A percentile compares a stretch with the other conserved stretches of the same genome.
Evolutionary conservation across 2,113 vertebrate genomes (phyloP).

Genomic region (Paramisgurnus dabryanus): DNA sequence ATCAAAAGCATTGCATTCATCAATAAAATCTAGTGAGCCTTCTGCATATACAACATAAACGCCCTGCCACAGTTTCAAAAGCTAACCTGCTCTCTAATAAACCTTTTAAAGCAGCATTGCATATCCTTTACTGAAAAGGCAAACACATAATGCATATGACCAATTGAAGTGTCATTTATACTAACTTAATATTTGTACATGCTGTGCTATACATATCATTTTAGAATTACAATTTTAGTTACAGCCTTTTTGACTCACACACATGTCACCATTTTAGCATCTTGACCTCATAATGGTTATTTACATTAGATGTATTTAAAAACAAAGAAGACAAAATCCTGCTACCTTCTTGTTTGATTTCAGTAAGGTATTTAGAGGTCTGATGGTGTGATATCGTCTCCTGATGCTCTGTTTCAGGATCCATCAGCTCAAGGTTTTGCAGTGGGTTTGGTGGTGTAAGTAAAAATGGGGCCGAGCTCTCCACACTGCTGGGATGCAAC

Average conservation of each 20-base stretch:
- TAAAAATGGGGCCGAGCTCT: conserved; percentile 59
- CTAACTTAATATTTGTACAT: neutral
- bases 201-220: neutral
- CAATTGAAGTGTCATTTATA: too few species aligned
- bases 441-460: conserved; percentile 73
- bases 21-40: neutral
- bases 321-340: neutral
- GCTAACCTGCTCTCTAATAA: too few species aligned
- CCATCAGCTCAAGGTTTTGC: conserved; percentile 49
- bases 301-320: neutral
- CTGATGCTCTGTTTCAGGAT: conserved; percentile 39
- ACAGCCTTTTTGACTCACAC: neutral
- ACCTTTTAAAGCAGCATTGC: too few species aligned
- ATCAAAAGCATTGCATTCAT: too few species aligned
- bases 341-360: conserved; percentile 59
- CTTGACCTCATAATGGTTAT: too few species aligned
- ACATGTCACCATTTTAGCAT: neutral
- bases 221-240: neutral
- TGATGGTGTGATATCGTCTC: conserved; percentile 26
- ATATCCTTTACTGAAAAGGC: too few species aligned
- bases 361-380: conserved; percentile 22
- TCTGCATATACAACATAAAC: neutral
- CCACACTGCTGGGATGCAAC: conserved; percentile 36
- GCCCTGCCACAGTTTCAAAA: neutral
- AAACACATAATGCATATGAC: too few species aligned